Percentiles rank a stretch among this genome's conserved stretches.
phyloP scores from a whole-genome alignment of 2,888 invertebrate genomes.

The Ethmia dodecea region DNA sequence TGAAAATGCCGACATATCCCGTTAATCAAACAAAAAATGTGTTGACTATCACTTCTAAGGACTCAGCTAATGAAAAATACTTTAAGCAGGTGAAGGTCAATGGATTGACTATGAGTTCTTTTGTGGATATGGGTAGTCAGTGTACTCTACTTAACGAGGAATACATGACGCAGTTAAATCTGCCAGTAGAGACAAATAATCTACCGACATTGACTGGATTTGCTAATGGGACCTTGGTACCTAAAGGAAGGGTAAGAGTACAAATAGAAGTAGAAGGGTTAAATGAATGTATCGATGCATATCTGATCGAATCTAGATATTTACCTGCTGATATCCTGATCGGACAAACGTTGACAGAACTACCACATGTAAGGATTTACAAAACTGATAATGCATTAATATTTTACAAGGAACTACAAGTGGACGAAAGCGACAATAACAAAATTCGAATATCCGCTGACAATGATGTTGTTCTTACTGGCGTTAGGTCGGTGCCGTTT shows the following conservation, averaged over 20 bases:
- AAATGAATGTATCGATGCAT: not conserved
- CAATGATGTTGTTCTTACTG: not conserved
- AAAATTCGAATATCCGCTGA: not conserved
- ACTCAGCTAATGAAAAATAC: not conserved
- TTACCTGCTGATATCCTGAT: conserved; percentile 2
- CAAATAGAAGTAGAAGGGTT: not conserved
- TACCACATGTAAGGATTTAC: not conserved
- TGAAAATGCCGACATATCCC: no score
- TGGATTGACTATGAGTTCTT: not conserved
- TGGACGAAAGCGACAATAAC: not conserved
- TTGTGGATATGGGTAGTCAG: conserved; percentile 3
- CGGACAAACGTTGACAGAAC: conserved; percentile 1
- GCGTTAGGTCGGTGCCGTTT: not conserved
- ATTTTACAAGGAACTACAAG: conserved; percentile 3
- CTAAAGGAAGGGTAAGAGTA: not conserved
- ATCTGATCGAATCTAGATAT: not conserved
- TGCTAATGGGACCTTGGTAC: not conserved
- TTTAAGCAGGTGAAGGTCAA: not conserved
- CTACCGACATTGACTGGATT: conserved; percentile 1
- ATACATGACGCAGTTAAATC: not conserved
- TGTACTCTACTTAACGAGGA: not conserved
- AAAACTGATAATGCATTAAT: conserved; percentile 1
- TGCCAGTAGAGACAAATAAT: not conserved
- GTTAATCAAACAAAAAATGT: not conserved
- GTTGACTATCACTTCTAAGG: not conserved